phyloP scores from a whole-genome alignment of 2,797 vertebrate species.

The Macropus fuliginosus region DNA sequence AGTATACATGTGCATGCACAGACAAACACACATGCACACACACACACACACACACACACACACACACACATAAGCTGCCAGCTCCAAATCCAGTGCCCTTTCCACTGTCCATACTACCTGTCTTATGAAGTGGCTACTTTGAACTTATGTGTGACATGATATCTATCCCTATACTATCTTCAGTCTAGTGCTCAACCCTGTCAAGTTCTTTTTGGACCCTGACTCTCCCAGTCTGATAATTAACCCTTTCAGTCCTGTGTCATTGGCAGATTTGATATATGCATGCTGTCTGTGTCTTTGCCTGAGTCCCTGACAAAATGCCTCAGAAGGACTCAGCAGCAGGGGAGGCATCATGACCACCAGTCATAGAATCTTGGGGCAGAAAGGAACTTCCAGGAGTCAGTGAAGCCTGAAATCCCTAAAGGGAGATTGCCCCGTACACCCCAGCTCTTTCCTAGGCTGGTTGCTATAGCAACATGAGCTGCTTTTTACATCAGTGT shows the following conservation, averaged over 20 bases:
- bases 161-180: not conserved
- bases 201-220: not conserved
- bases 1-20: no score
- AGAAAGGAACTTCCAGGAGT: not conserved
- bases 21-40: no score
- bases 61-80: no score
- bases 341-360: not conserved
- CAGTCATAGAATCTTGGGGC: not conserved
- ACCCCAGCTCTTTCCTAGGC: not conserved
- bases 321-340: not conserved
- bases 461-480: conserved; percentile 11
- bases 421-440: not conserved
- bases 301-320: not conserved
- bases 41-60: no score
- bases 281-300: not conserved
- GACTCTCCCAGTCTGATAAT: not conserved
- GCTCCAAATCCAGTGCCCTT: not conserved
- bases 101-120: not conserved
- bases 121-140: not conserved
- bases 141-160: not conserved
- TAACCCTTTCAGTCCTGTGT: not conserved
- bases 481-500: not conserved
- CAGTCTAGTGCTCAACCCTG: not conserved
- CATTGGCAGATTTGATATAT: not conserved
- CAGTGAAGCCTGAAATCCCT: not conserved